Base-by-base conservation (phyloP, 2,113 vertebrate species). In the Zeus faber region DNA sequence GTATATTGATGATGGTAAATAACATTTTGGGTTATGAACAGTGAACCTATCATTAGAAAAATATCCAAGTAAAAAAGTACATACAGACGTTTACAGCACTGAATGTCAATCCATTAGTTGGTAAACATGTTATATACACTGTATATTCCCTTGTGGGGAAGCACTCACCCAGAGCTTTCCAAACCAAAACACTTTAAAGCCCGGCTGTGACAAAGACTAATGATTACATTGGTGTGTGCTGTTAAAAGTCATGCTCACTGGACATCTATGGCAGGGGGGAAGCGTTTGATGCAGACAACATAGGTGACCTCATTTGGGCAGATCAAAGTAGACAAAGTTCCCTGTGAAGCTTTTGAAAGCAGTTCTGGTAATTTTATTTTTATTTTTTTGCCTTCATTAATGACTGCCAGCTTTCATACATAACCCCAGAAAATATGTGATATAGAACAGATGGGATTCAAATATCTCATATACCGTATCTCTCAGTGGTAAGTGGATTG, bases 251-350 rank as follows among this genome's bases (percentile, higher is more conserved):
- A 48, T 13, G 6, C 46, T 68, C 20, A 54, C 31, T 48, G 51
- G 54, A 73, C 52, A 40, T 6, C 24, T 2, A n/a, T n/a, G n/a
- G n/a, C n/a, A n/a, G n/a, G n/a, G 57, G 35, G 1, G 7, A 7
- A 10, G 24, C n/a, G 24, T 61, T 54, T 68, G 37, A 67, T 24
- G 29, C 16, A 25, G n/a, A 31, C 9, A 68, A 70, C 49, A 50
- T 31, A 52, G 24, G 46, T 72, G 78, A 84, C 62, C 51, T 66
- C 58, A 72, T 58, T 18, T 45, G 62, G 57, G 55, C 6, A 60
- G 55, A 69, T 62, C 10, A 72, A 76, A 76, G 65, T 20, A 2
- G 0, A 4, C 29, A 47, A 20, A 26, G 44, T 54, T 33, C 35
- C 50, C 54, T 52, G 44, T 43, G n/a, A n/a, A n/a, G n/a, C 17